Conservation (phyloP, 2,888 invertebrate species). For the Cosmorhoe ocellata region DNA sequence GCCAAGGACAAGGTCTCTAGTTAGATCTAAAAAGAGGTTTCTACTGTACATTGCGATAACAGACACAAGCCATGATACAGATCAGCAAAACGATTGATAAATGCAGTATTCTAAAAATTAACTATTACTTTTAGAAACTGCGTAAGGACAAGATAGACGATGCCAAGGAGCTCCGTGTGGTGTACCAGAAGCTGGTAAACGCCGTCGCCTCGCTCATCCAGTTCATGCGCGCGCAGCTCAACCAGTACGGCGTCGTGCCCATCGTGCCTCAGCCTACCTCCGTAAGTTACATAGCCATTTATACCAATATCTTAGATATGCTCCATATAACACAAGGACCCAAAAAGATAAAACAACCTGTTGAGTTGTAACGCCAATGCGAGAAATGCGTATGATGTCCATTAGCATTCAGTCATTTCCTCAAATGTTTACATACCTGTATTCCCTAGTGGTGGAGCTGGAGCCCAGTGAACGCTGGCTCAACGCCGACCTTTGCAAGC, state of each 20-base stretch:
- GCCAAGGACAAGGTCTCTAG: no score
- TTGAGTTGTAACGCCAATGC: no score
- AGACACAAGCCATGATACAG: no score
- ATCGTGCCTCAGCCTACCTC: conserved; percentile 41
- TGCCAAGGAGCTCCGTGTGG: conserved; percentile 82
- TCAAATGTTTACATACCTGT: not conserved
- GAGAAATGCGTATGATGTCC: no score
- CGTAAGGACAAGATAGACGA: conserved; percentile 84
- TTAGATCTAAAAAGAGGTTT: no score
- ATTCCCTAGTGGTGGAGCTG: conserved; percentile 41
- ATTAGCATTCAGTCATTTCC: no score
- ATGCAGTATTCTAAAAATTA: no score
- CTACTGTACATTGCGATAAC: no score
- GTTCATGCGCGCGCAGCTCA: conserved; percentile 64
- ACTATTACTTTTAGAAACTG: conserved; percentile 73
- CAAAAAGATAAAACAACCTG: no score
- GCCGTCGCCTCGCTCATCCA: conserved; percentile 82
- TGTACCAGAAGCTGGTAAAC: conserved; percentile 80
- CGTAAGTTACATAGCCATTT: no score
- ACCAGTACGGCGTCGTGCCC: conserved; percentile 49
- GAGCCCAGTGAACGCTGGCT: conserved; percentile 40
- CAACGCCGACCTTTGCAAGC: conserved; percentile 80
- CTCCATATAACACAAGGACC: not conserved
- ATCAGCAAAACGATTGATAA: no score
- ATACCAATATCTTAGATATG: no score